Evolutionary conservation across 2,113 vertebrate species (phyloP).

Genomic region (Podiceps cristatus): DNA sequence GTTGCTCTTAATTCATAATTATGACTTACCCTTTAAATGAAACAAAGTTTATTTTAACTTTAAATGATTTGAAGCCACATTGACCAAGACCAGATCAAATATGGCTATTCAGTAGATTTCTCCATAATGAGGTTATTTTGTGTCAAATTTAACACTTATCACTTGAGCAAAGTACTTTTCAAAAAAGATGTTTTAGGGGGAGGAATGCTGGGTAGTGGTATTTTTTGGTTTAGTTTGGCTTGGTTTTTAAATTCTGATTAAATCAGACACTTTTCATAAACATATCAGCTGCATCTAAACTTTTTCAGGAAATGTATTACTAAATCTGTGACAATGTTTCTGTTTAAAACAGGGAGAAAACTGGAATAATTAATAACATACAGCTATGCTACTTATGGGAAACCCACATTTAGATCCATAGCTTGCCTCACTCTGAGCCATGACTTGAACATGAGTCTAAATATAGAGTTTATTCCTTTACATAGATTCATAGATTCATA

Average conservation of each 20-base stretch:
- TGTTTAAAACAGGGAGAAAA: neutral
- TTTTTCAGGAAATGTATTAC: neutral
- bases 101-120: neutral
- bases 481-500: too few species aligned
- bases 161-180: neutral
- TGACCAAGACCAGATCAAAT: neutral
- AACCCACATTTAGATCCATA: neutral
- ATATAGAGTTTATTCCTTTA: neutral
- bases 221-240: accelerated
- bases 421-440: neutral
- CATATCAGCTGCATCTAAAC: neutral
- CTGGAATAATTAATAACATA: neutral
- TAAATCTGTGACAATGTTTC: neutral
- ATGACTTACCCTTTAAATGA: neutral
- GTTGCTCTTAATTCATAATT: neutral
- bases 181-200: neutral
- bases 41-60: neutral
- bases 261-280: neutral
- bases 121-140: neutral
- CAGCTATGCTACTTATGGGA: neutral
- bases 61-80: neutral
- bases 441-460: neutral
- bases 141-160: neutral
- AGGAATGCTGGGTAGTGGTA: accelerated
- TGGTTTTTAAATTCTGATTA: neutral